Evolutionary conservation across 2,888 invertebrate genomes (phyloP), one percentile per base, ranked within the genome.

Genomic region (Campoplex nolae): DNA sequence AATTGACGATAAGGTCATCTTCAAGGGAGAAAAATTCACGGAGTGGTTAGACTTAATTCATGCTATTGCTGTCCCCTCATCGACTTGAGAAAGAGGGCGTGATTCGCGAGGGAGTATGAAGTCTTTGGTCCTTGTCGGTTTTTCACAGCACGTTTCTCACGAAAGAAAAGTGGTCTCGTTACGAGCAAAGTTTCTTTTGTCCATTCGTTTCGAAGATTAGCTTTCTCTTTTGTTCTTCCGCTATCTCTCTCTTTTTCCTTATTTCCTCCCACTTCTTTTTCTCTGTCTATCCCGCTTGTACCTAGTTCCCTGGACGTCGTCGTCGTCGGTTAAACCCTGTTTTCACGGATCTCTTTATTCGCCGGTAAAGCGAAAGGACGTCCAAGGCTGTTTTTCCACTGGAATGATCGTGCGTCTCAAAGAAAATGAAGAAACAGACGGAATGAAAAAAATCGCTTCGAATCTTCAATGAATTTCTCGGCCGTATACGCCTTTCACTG

Each of bases 121-220:
- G 82, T 70, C 83, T 75, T 71, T 51, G 68, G 83, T 78, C 75
- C 78, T 76, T 32, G 28, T 32, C 70, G 68, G 54, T 62, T 85
- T 78, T 35, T 58, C 65, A 54, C 81, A 81, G 84, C 85, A 73
- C 85, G 83, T 83, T 83, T 83, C 65, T 74, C 86, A 54, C 78
- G 54, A 73, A 83, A 83, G 81, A 80, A 88, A 85, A 84, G 77
- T 80, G 83, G 71, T 81, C 85, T 71, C 85, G 88, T 83, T 83
- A 88, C 88, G 88, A 87, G 87, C 87, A 83, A 88, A 88, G 85
- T 88, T 88, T 88, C 85, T 88, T 85, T 88, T 88, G 88, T 85
- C 81, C 83, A 82, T 88, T 86, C 86, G 84, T 88, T 88, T 85
- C 84, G 87, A 88, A 88, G 86, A 88, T 87, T 86, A 87, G 85